Percentiles rank a stretch among this genome's conserved stretches.
Evolutionary conservation across 2,888 invertebrate species (phyloP).

Genomic region (Mythimna albipuncta): DNA sequence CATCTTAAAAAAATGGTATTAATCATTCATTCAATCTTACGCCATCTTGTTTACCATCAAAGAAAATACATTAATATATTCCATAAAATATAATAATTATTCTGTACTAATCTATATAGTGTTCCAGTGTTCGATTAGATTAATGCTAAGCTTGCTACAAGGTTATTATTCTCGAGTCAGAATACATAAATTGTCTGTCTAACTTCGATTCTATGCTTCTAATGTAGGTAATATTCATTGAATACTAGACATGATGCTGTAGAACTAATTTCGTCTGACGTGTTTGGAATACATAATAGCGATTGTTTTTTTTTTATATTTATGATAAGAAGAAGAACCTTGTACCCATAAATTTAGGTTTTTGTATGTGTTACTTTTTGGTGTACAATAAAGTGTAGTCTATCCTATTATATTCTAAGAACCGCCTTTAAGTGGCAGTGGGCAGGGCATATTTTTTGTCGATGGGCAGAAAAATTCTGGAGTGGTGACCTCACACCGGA

Average conservation of each 20-base stretch:
- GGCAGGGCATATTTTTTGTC: no score
- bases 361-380: no score
- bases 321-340: no score
- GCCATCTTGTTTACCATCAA: background rate
- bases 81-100: constrained; percentile 42
- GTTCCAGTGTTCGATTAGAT: constrained; percentile 42
- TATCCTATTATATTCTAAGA: no score
- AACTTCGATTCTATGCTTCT: constrained; percentile 14
- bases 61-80: constrained; percentile 37
- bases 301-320: no score
- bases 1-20: background rate
- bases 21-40: constrained; percentile 12
- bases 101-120: constrained; percentile 39
- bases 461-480: no score
- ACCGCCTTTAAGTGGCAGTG: no score
- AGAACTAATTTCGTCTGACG: background rate
- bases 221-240: constrained; percentile 8
- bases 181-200: constrained; percentile 49
- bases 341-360: no score
- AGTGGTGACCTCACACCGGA: no score
- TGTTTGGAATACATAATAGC: background rate
- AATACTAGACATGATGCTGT: background rate
- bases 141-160: constrained; percentile 16
- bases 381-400: no score
- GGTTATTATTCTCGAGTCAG: constrained; percentile 40